Evolutionary conservation across 2,888 invertebrate genomes (phyloP).

Genomic region (Volucella zonaria): DNA sequence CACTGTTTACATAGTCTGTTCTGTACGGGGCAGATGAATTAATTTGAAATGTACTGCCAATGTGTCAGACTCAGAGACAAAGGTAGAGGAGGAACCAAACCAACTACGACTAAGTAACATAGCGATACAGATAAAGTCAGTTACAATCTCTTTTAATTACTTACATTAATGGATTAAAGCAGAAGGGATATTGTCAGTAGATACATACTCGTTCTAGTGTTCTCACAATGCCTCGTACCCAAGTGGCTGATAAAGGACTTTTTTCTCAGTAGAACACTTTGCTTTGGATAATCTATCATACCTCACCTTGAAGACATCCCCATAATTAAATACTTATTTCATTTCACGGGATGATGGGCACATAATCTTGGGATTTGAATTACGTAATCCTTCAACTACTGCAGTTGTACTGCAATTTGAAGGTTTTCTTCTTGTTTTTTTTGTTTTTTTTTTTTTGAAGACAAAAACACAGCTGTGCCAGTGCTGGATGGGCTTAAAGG

Average conservation of each 20-base stretch:
- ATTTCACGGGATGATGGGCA: constrained; percentile 9
- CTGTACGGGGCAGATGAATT: constrained; percentile 37
- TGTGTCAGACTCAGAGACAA: constrained; percentile 14
- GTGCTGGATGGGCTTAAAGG: constrained; percentile 15
- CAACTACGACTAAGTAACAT: neutral
- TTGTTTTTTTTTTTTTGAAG: neutral
- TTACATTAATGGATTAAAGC: constrained; percentile 23
- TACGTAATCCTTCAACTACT: constrained; percentile 31
- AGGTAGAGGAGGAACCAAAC: no score
- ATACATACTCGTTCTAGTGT: constrained; percentile 9
- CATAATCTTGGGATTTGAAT: constrained; percentile 3
- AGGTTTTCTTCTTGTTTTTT: constrained; percentile 2
- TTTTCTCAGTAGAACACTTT: constrained; percentile 18
- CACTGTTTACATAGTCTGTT: constrained; percentile 38
- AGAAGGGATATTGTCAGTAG: constrained; percentile 2
- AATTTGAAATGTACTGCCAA: constrained; percentile 45
- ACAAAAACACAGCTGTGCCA: neutral
- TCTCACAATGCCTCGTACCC: constrained; percentile 4
- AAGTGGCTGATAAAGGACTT: neutral
- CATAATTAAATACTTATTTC: constrained; percentile 57
- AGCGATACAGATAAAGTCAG: constrained; percentile 54
- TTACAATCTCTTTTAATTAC: constrained; percentile 59
- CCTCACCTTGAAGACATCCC: constrained; percentile 41
- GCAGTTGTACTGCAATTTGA: constrained; percentile 54
- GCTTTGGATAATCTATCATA: constrained; percentile 17